Evolutionary conservation across 2,888 invertebrate genomes (phyloP).

Genomic region (Athalia rosae): DNA sequence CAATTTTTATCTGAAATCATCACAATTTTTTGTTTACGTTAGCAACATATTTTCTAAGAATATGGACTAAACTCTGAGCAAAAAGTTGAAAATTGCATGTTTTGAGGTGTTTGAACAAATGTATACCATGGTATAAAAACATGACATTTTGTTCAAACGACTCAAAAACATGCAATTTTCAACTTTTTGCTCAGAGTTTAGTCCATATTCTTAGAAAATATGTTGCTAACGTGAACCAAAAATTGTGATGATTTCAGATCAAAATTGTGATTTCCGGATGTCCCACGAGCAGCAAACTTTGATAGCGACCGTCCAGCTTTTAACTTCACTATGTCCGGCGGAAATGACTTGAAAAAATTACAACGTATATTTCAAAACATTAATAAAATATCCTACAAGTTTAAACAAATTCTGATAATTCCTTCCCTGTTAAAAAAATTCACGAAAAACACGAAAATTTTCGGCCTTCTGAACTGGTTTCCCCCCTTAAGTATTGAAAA

Average conservation of each 20-base stretch:
- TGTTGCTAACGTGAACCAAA: conserved; percentile 1
- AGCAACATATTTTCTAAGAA: conserved; percentile 1
- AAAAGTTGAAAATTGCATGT: too few species aligned
- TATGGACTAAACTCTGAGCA: too few species aligned
- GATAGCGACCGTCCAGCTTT: not conserved
- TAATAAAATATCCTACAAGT: conserved; percentile 9
- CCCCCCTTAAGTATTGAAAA: not conserved
- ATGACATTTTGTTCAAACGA: too few species aligned
- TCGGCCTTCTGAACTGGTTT: too few species aligned
- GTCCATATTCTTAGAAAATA: too few species aligned
- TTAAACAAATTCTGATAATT: too few species aligned
- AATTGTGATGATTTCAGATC: conserved; percentile 4
- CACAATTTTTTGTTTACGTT: not conserved
- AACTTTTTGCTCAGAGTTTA: too few species aligned
- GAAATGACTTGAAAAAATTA: conserved; percentile 8
- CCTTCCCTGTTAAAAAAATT: too few species aligned
- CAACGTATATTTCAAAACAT: not conserved
- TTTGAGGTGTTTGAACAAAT: too few species aligned
- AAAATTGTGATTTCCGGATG: not conserved
- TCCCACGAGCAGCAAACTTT: not conserved
- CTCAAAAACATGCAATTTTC: too few species aligned
- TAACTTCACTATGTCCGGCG: not conserved
- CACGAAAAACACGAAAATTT: too few species aligned
- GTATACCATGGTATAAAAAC: too few species aligned
- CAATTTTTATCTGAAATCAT: conserved; percentile 11